These are phyloP conservation scores for Nymphalis io DNA, from an alignment of 1,140 invertebrate genomes.

Conservation along the genomic window DNA sequence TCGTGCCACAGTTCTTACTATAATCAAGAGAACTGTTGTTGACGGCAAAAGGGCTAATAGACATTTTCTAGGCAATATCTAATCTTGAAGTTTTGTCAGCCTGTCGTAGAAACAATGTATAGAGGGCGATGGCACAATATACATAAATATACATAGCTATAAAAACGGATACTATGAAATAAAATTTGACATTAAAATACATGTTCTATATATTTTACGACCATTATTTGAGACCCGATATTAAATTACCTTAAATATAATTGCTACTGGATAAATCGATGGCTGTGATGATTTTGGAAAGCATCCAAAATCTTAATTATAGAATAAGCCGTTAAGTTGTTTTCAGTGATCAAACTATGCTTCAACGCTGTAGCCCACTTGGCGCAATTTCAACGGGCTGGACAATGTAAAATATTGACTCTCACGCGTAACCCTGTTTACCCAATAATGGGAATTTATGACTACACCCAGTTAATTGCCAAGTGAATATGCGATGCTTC, in stretches of 20 bases:
- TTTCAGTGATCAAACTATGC: conserved; percentile 11
- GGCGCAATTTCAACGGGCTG: conserved; percentile 16
- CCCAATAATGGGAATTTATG: conserved; percentile 24
- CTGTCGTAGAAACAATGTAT: no score
- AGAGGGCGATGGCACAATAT: no score
- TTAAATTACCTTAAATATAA: neutral
- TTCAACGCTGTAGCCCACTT: conserved; percentile 13
- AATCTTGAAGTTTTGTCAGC: no score
- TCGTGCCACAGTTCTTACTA: no score
- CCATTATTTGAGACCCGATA: neutral
- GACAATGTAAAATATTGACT: conserved; percentile 25
- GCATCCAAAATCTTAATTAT: conserved; percentile 25
- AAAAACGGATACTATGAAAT: no score
- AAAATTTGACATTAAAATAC: no score
- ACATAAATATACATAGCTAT: no score
- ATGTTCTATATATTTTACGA: neutral
- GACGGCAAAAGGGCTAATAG: no score
- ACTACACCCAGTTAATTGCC: conserved; percentile 18
- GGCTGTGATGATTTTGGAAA: conserved; percentile 5
- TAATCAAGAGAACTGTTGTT: no score
- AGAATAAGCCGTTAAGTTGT: conserved; percentile 22
- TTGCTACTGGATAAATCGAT: conserved; percentile 11
- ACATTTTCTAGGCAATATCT: no score
- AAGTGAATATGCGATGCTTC: conserved; percentile 5
- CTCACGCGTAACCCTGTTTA: conserved; percentile 28